These are phyloP conservation scores for Dreissena rostriformis DNA, from an alignment of 1,140 invertebrate genomes.

Conservation along the genomic window DNA sequence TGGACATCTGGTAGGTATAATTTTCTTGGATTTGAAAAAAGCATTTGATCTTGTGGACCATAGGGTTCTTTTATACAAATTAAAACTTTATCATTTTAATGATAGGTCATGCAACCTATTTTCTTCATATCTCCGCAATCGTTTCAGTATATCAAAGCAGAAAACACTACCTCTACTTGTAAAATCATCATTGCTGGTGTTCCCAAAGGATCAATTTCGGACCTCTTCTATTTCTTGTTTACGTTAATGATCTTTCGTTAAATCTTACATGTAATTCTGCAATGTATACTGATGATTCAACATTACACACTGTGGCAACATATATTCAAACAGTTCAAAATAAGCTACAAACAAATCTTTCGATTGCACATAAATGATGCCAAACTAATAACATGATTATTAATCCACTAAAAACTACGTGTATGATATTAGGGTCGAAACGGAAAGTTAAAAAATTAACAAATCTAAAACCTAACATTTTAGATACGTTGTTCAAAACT, in stretches of 20 bases:
- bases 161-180: neutral
- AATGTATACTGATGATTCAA: slow-evolving; percentile 2
- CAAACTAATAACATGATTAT: slow-evolving; percentile 5
- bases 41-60: slow-evolving; percentile 4
- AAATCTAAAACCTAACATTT: too few relatives aligned
- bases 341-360: slow-evolving; percentile 23
- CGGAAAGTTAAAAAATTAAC: too few relatives aligned
- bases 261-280: neutral
- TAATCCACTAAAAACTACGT: neutral
- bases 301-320: neutral
- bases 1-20: neutral
- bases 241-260: slow-evolving; percentile 13
- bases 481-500: too few relatives aligned
- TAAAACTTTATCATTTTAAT: slow-evolving; percentile 4
- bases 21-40: slow-evolving; percentile 11
- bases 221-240: slow-evolving; percentile 4
- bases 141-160: slow-evolving; percentile 4
- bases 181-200: neutral
- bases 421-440: too few relatives aligned
- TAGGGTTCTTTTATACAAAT: slow-evolving; percentile 10
- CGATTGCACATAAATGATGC: neutral
- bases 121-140: slow-evolving; percentile 12
- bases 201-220: slow-evolving; percentile 4
- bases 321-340: neutral
- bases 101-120: neutral